Evolutionary conservation across 2,888 invertebrate species (phyloP).

Genomic region (Drosophila fungiperda): DNA sequence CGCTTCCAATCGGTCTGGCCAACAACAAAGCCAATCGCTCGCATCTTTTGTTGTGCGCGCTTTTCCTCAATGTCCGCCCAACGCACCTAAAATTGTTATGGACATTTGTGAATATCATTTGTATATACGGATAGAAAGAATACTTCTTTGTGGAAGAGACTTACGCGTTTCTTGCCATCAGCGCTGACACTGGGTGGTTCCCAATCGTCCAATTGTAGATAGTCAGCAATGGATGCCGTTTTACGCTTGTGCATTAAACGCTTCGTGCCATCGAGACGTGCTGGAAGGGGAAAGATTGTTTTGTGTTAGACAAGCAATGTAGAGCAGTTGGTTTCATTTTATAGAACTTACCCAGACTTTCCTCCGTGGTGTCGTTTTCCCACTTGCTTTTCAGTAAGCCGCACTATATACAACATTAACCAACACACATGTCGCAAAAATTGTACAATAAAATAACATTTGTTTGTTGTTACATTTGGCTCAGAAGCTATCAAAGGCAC

Average conservation of each 20-base stretch:
- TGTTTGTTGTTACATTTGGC: neutral
- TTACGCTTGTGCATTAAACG: slow-evolving; percentile 86
- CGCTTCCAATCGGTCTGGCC: slow-evolving; percentile 98
- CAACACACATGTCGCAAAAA: slow-evolving; percentile 41
- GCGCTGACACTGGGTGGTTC: slow-evolving; percentile 86
- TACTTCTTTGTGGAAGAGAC: slow-evolving; percentile 78
- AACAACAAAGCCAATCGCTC: slow-evolving; percentile 98
- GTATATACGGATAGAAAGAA: neutral
- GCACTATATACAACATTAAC: slow-evolving; percentile 67
- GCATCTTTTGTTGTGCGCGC: slow-evolving; percentile 95
- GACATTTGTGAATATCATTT: neutral
- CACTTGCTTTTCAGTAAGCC: slow-evolving; percentile 89
- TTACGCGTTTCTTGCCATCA: slow-evolving; percentile 95
- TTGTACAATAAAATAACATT: slow-evolving; percentile 31
- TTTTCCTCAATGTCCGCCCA: slow-evolving; percentile 99
- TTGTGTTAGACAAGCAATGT: neutral
- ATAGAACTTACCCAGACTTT: slow-evolving; percentile 91
- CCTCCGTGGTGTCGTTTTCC: slow-evolving; percentile 93
- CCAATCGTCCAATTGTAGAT: slow-evolving; percentile 93
- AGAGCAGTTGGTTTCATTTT: neutral
- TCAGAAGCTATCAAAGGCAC: slow-evolving; percentile 1
- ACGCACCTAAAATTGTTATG: slow-evolving; percentile 90
- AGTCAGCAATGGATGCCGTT: slow-evolving; percentile 94
- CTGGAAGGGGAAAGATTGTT: slow-evolving; percentile 86
- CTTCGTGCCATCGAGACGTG: slow-evolving; percentile 96